These are phyloP conservation scores for Mallotus villosus DNA, from an alignment of 2,797 vertebrate species.

Conservation along the genomic window DNA sequence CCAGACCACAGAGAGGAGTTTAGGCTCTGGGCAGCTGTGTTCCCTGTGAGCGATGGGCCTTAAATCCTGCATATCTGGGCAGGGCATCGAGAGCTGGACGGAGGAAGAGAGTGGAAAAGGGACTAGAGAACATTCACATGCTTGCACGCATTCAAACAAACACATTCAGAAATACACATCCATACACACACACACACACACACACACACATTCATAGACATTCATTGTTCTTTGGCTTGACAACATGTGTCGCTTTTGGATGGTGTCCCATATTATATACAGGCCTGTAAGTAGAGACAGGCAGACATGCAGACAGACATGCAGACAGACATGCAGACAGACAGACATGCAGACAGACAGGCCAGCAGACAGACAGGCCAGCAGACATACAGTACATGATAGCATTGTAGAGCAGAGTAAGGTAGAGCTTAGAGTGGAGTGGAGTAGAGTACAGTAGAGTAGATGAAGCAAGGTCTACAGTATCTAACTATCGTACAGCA, in stretches of 20 bases:
- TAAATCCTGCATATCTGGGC: constrained; percentile 81
- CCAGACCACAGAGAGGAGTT: constrained; percentile 58
- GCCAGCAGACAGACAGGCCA: too few species aligned
- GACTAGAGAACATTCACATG: constrained; percentile 50
- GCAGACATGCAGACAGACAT: constrained; percentile 40
- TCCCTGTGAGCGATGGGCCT: constrained; percentile 70
- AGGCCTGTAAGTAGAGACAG: constrained; percentile 51
- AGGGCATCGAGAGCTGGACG: constrained; percentile 69
- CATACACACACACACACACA: constrained; percentile 26
- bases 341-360: constrained; percentile 43
- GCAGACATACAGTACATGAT: too few species aligned
- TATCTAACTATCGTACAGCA: too few species aligned
- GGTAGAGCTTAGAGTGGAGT: too few species aligned
- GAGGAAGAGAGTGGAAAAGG: constrained; percentile 57
- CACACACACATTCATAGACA: constrained; percentile 60
- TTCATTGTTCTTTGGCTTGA: constrained; percentile 49
- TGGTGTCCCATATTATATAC: constrained; percentile 60
- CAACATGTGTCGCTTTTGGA: constrained; percentile 73
- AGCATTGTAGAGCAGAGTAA: too few species aligned
- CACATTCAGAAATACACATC: not conserved
- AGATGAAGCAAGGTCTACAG: too few species aligned
- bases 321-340: constrained; percentile 39
- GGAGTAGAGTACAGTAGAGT: too few species aligned
- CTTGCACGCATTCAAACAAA: constrained; percentile 23
- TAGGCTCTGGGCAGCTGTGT: constrained; percentile 82